Percentiles rank a stretch among this genome's conserved stretches.
Conservation (phyloP, 2,113 vertebrate species). For the Triplophysa tibetana region DNA sequence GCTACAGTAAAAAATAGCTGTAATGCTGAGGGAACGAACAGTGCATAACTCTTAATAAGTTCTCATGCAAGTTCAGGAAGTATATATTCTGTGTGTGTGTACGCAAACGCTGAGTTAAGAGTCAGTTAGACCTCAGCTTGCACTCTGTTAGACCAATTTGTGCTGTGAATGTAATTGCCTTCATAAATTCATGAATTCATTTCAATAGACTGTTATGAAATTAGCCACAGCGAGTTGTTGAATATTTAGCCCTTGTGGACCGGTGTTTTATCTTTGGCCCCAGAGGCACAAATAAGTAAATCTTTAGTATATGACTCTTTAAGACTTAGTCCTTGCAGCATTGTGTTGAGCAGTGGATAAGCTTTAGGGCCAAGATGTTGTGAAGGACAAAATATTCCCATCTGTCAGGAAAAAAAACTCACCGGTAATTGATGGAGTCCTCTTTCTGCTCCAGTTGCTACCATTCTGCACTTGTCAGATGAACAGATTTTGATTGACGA, state of each 20-base stretch:
- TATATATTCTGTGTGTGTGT: slow-evolving; percentile 2
- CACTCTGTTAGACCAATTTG: slow-evolving; percentile 4
- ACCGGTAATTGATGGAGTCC: slow-evolving; percentile 43
- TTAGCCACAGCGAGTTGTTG: neutral
- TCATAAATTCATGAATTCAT: slow-evolving; percentile 32
- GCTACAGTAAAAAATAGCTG: slow-evolving; percentile 18
- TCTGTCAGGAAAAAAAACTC: slow-evolving; percentile 43
- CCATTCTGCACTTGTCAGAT: slow-evolving; percentile 43
- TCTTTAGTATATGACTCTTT: slow-evolving; percentile 32
- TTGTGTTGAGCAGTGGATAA: slow-evolving; percentile 11
- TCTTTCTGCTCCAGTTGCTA: slow-evolving; percentile 46
- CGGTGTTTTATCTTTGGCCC: slow-evolving; percentile 17
- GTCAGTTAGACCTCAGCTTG: slow-evolving; percentile 1
- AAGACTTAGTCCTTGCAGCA: slow-evolving; percentile 2
- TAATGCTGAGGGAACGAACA: slow-evolving; percentile 17
- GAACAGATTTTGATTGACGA: slow-evolving; percentile 53
- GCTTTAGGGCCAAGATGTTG: slow-evolving; percentile 32
- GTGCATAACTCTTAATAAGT: slow-evolving; percentile 41
- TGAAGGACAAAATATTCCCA: slow-evolving; percentile 42
- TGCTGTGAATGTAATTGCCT: slow-evolving; percentile 26
- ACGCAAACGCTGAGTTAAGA: neutral
- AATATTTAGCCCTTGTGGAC: slow-evolving; percentile 1
- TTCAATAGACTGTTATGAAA: slow-evolving; percentile 14
- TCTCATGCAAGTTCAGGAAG: slow-evolving; percentile 11
- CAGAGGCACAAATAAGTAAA: neutral